These are phyloP conservation scores for Drosophila persimilis DNA, from an alignment of 1,140 invertebrate species.

Conservation along the genomic window DNA sequence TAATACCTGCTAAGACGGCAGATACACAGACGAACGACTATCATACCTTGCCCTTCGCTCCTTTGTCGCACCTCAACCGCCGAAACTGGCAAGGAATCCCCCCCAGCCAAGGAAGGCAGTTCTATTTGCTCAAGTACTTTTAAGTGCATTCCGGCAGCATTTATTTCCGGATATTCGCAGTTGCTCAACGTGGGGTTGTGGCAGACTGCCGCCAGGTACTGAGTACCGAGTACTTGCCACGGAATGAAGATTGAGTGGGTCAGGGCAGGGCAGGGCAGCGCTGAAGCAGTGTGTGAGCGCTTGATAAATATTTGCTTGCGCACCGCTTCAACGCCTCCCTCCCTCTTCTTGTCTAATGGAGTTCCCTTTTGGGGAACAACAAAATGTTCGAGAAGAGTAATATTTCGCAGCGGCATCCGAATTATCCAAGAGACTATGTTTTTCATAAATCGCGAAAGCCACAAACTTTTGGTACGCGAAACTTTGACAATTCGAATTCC, in stretches of 20 bases:
- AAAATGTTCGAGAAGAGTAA: slow-evolving; percentile 11
- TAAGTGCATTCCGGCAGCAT: slow-evolving; percentile 70
- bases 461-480: slow-evolving; percentile 62
- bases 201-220: neutral
- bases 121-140: slow-evolving; percentile 73
- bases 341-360: slow-evolving; percentile 2
- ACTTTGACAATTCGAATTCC: slow-evolving; percentile 70
- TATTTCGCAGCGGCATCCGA: slow-evolving; percentile 23
- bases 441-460: slow-evolving; percentile 43
- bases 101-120: slow-evolving; percentile 15
- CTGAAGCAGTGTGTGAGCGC: neutral
- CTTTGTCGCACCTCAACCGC: slow-evolving; percentile 14
- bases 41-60: slow-evolving; percentile 7
- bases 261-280: no score
- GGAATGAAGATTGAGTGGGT: slow-evolving; percentile 15
- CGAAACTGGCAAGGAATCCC: neutral
- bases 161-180: slow-evolving; percentile 72
- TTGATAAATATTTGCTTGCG: slow-evolving; percentile 56
- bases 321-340: slow-evolving; percentile 1
- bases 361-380: slow-evolving; percentile 2
- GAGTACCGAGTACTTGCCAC: neutral
- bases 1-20: slow-evolving; percentile 53
- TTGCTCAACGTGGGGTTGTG: slow-evolving; percentile 31
- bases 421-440: slow-evolving; percentile 42
- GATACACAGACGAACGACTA: slow-evolving; percentile 8